Evolutionary conservation across 1,140 invertebrate species (phyloP).

Genomic region (Rhyzopertha dominica): DNA sequence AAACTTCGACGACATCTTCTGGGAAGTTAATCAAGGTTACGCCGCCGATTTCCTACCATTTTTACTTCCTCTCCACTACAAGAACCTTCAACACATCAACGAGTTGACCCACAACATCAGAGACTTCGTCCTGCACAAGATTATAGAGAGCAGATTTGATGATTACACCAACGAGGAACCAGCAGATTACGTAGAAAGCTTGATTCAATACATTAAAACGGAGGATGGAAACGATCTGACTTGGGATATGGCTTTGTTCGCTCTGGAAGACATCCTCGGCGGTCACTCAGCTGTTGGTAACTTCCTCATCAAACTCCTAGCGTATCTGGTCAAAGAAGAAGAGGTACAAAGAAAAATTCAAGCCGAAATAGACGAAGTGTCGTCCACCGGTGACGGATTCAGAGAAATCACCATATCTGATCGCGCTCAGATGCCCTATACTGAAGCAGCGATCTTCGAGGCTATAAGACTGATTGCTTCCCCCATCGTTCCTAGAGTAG

Average conservation of each 20-base stretch:
- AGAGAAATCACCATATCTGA: conserved; percentile 46
- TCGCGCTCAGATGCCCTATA: conserved; percentile 65
- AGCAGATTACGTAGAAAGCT: conserved; percentile 68
- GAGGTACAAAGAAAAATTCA: conserved; percentile 62
- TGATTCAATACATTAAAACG: conserved; percentile 56
- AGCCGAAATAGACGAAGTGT: conserved; percentile 60
- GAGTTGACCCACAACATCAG: conserved; percentile 63
- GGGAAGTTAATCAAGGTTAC: conserved; percentile 84
- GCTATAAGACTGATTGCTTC: conserved; percentile 73
- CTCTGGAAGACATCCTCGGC: conserved; percentile 79
- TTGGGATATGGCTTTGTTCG: conserved; percentile 65
- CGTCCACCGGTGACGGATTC: conserved; percentile 28
- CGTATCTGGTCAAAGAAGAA: conserved; percentile 44
- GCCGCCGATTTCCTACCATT: conserved; percentile 81
- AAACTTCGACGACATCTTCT: conserved; percentile 81
- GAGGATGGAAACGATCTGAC: conserved; percentile 51
- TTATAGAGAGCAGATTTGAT: conserved; percentile 58
- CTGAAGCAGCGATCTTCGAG: conserved; percentile 75
- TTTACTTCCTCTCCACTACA: conserved; percentile 64
- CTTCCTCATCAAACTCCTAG: conserved; percentile 57
- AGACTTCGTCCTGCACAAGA: conserved; percentile 62
- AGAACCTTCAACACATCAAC: conserved; percentile 60
- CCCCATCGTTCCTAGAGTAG: conserved; percentile 85
- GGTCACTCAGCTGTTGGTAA: conserved; percentile 86
- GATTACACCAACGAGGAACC: conserved; percentile 51